A percentile compares a stretch with the other conserved stretches of the same genome.
These are phyloP conservation scores for Channa maculata DNA, from an alignment of 2,113 vertebrate genomes.

Conservation along the genomic window DNA sequence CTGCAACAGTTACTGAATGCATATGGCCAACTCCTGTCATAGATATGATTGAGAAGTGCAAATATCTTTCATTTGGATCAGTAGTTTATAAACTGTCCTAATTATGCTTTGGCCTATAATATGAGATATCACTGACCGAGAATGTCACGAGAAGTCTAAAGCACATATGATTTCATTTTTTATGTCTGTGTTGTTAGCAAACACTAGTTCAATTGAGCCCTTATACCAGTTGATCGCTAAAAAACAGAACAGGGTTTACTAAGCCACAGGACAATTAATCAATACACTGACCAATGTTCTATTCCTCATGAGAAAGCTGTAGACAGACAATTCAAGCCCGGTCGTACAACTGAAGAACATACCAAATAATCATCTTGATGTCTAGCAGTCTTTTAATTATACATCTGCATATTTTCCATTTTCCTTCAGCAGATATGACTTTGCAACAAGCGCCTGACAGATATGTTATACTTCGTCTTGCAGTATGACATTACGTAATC, in stretches of 20 bases:
- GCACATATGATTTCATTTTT: slow-evolving; percentile 16
- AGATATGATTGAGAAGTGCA: slow-evolving; percentile 59
- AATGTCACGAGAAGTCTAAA: slow-evolving; percentile 14
- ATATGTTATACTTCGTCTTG: neutral
- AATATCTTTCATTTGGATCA: slow-evolving; percentile 30
- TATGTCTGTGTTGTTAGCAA: slow-evolving; percentile 47
- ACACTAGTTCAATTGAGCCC: slow-evolving; percentile 60
- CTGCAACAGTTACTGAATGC: slow-evolving; percentile 37
- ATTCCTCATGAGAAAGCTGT: slow-evolving; percentile 40
- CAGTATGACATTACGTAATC: neutral
- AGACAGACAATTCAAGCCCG: slow-evolving; percentile 14
- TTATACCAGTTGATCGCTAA: slow-evolving; percentile 58
- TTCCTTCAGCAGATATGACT: slow-evolving; percentile 21
- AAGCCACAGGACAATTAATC: slow-evolving; percentile 45
- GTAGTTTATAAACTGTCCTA: slow-evolving; percentile 23
- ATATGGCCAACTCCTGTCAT: slow-evolving; percentile 27
- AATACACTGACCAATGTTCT: slow-evolving; percentile 5
- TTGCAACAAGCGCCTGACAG: neutral
- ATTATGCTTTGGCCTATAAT: slow-evolving; percentile 55
- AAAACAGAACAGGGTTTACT: slow-evolving; percentile 54
- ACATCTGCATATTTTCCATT: slow-evolving; percentile 10
- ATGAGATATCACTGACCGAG: slow-evolving; percentile 6
- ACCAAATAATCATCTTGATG: slow-evolving; percentile 3
- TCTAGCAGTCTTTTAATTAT: slow-evolving; percentile 8
- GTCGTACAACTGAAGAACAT: slow-evolving; percentile 16